Conservation (phyloP, 2,888 invertebrate genomes). For the Mythimna pallens region DNA sequence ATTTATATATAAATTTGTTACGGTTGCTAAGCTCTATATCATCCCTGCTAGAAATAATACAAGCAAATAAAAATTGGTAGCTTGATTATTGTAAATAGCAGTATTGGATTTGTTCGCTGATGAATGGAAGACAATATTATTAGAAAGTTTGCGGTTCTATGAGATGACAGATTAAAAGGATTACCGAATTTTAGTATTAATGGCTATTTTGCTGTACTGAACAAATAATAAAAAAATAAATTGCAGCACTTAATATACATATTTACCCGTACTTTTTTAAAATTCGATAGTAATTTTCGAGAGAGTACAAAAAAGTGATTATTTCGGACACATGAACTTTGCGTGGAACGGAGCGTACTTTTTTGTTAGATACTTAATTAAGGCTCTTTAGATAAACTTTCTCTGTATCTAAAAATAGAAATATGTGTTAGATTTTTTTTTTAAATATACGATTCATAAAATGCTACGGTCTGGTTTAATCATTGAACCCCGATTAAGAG, state of each 20-base stretch:
- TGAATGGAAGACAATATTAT: too few relatives aligned
- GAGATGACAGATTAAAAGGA: too few relatives aligned
- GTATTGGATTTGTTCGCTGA: too few relatives aligned
- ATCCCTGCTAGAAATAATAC: too few relatives aligned
- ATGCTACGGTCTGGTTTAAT: background rate
- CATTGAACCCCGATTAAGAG: background rate
- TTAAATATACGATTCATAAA: too few relatives aligned
- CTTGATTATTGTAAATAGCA: conserved; percentile 4
- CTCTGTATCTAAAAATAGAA: conserved; percentile 3
- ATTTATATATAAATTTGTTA: too few relatives aligned
- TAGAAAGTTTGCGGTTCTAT: too few relatives aligned
- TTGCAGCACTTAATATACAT: too few relatives aligned
- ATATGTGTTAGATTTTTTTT: background rate
- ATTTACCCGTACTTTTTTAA: background rate
- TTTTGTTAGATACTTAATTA: background rate
- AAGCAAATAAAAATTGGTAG: background rate
- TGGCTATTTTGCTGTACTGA: too few relatives aligned
- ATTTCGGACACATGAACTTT: conserved; percentile 26
- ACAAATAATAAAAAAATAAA: too few relatives aligned
- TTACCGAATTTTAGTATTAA: too few relatives aligned
- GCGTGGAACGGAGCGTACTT: background rate
- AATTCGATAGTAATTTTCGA: background rate
- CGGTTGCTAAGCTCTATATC: too few relatives aligned
- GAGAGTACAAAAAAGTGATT: background rate
- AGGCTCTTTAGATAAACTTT: background rate